Evolutionary conservation across 35 echinoderm and acorn worm species (phyloP), one percentile per base, ranked within the genome.

Genomic region (Apostichopus californicus): DNA sequence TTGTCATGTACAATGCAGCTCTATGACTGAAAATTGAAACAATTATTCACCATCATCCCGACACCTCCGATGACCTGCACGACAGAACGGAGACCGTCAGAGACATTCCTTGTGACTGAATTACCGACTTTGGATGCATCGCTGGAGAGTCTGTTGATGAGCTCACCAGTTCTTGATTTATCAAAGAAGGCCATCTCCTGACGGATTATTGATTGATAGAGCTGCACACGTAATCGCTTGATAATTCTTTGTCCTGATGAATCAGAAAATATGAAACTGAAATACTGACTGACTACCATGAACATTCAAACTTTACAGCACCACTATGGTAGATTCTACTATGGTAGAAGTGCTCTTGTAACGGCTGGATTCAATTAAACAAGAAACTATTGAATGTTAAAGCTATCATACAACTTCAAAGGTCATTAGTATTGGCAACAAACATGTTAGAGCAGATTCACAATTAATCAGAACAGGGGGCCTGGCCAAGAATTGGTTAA

Each of bases 121-220:
- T 95, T 83, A 17, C 96, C 96, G 20, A 98, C 95, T 64, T 91
- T 84, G 4, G 94, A 92, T 7, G 96, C 90, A 84, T 98, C 96
- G 1, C 92, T 90, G 6, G 96, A 98, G 78, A 98, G 86, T 54
- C 96, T 86, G 57, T 98, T 98, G 28, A 98, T 93, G 20, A 98
- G 92, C 73, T 98, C 96, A 18, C 96, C 96, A 20, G 96, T 98
- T 26, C 92, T 93, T 8, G 94, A 95, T 90, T 98, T 98, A 83
- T 98, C 96, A 92, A 98, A 98, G 86, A 98, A 98, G 5, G 68
- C 96, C n/a, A 98, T 90, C 23, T 98, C 96, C 81, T 98, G 96
- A 15, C 86, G 83, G 18, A 98, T 54, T 25, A 98, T 92, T 23
- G 96, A 98, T 66, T 92, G 81, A 83, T 95, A 98, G 20, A 98